Conservation (phyloP, 2,113 vertebrate genomes). For the Leucoraja erinaceus region DNA sequence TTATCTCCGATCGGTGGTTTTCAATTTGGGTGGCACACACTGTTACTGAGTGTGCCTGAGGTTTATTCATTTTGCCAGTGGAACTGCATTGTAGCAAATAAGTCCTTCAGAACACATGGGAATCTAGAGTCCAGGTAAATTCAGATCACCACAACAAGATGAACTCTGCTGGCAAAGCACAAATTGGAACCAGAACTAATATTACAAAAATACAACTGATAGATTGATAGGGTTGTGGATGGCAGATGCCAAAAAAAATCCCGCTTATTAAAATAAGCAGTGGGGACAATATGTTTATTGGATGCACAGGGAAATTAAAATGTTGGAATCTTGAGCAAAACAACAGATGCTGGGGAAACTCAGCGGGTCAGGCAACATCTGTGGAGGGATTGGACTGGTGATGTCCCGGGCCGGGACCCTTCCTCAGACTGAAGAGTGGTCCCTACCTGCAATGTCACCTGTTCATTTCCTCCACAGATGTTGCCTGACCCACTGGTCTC, state of each 20-base stretch:
- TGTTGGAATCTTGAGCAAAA: no score
- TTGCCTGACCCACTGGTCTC: no score
- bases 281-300: neutral
- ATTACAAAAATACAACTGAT: neutral
- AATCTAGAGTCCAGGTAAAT: neutral
- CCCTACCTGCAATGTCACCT: no score
- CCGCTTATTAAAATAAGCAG: neutral
- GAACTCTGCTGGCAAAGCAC: no score
- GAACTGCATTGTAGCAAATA: neutral
- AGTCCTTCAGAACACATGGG: neutral
- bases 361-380: no score
- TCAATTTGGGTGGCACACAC: neutral
- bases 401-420: no score
- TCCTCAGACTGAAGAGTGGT: no score
- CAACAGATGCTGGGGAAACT: no score
- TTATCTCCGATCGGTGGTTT: neutral
- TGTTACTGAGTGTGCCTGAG: constrained; percentile 2
- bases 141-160: neutral
- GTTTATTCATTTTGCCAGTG: neutral
- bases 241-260: neutral
- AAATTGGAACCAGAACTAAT: neutral
- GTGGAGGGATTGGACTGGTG: no score
- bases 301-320: no score
- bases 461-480: no score
- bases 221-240: neutral